Base-by-base conservation (phyloP, 2,888 invertebrate species). In the Napeogenes inachia region DNA sequence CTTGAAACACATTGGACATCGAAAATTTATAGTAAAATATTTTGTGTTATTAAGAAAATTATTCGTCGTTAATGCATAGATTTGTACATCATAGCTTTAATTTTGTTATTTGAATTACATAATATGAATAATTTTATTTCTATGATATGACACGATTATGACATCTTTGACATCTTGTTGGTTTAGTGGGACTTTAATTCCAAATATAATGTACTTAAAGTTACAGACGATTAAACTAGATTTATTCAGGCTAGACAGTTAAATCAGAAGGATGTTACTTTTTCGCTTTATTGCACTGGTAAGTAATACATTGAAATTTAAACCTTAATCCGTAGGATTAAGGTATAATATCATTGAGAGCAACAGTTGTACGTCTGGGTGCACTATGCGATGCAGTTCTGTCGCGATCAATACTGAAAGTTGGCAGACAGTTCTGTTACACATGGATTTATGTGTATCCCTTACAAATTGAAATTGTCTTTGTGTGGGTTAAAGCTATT, bases 181-280 rank as follows among this genome's bases (percentile, higher is more conserved):
- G 10, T 42, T 42, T 12, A 42, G 12, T 42, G 38, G 38, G 4
- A 38, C 4, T 38, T 21, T 21, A 35, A 42, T 42, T 42, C 42
- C 42, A 42, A 42, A 42, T 38, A 38, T 42, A 42, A 42, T 42
- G 63, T 60, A 62, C 32, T 60, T 64, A 59, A 61, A 65, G 54
- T 61, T 60, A 54, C 62, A 56, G 64, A 61, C 61, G 61, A 64
- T 65, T 63, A 64, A 66, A 63, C 63, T 60, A 68, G 69, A 69
- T 68, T 69, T 69, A 69, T 68, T 63, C 63, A 61, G 69, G 61
- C 69, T 68, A 69, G 69, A 69, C 69, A 66, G 66, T 68, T 59
- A 66, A 65, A 66, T 66, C 68, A 65, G 69, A 62, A 66, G 68
- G 64, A 65, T 64, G 62, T 60, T 57, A 60, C 62, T 62, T 65